Percentiles rank a stretch among this genome's conserved stretches.
Evolutionary conservation across 2,797 vertebrate genomes (phyloP).

Genomic region (Somateria mollissima): DNA sequence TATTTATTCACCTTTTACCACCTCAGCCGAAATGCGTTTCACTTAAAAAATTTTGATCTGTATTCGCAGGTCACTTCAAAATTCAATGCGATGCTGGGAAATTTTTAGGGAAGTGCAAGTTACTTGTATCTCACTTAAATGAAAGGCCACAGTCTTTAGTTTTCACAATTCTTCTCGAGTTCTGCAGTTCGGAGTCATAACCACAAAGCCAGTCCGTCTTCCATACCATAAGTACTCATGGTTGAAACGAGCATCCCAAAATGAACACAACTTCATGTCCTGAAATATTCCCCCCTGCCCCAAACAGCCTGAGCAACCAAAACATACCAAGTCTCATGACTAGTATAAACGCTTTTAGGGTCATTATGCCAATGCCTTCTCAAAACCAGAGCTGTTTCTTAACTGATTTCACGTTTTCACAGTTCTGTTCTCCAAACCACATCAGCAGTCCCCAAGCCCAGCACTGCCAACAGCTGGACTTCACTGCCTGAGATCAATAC

Average conservation of each 20-base stretch:
- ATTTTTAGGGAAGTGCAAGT: neutral
- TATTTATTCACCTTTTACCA: neutral
- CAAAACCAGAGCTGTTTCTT: neutral
- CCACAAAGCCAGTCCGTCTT: neutral
- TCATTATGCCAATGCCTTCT: neutral
- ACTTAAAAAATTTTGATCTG: neutral
- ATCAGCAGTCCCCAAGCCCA: neutral
- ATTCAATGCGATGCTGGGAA: neutral
- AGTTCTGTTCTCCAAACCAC: neutral
- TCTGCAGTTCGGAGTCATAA: neutral
- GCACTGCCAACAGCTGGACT: neutral
- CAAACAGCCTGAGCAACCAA: neutral
- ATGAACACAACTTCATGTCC: neutral
- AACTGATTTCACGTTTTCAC: neutral
- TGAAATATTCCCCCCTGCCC: neutral
- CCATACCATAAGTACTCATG: neutral
- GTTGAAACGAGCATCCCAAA: neutral
- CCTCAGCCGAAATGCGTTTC: neutral
- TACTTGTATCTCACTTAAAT: neutral
- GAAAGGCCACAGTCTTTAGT: neutral
- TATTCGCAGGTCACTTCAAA: neutral
- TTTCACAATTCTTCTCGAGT: neutral
- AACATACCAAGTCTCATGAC: neutral
- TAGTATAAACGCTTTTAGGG: neutral
- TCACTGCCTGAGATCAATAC: neutral